Conservation (phyloP, 2,888 invertebrate genomes). For the Merodon equestris region DNA sequence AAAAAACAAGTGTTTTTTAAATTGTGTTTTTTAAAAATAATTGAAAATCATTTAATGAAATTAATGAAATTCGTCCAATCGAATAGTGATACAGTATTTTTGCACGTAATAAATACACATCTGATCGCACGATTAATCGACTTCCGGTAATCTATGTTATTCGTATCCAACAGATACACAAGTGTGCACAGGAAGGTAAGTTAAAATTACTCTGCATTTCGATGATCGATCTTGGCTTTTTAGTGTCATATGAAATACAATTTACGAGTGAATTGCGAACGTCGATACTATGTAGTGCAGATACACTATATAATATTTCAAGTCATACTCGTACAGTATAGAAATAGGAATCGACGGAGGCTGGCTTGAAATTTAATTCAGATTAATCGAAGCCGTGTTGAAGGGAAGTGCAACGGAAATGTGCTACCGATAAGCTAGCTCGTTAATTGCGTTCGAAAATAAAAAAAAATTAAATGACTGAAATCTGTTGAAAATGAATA, state of each 20-base stretch:
- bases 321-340: background rate
- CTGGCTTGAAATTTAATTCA: conserved; percentile 36
- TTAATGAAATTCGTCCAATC: too few species aligned
- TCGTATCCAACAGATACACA: conserved; percentile 20
- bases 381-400: background rate
- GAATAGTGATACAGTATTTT: background rate
- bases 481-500: too few species aligned
- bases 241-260: background rate
- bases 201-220: conserved; percentile 21
- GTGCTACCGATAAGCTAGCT: too few species aligned
- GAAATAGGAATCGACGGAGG: conserved; percentile 12
- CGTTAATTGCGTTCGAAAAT: too few species aligned
- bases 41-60: too few species aligned
- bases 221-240: conserved; percentile 16
- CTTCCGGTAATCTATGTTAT: conserved; percentile 54
- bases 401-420: too few species aligned
- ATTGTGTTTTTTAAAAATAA: too few species aligned
- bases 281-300: too few species aligned
- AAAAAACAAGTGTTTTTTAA: too few species aligned
- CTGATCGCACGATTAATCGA: conserved; percentile 34
- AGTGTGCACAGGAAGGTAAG: conserved; percentile 37
- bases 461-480: too few species aligned
- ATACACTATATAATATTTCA: too few species aligned
- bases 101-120: conserved; percentile 26
- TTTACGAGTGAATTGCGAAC: too few species aligned